Evolutionary conservation across 2,113 vertebrate genomes (phyloP).

Genomic region (Corvus moneduloides): DNA sequence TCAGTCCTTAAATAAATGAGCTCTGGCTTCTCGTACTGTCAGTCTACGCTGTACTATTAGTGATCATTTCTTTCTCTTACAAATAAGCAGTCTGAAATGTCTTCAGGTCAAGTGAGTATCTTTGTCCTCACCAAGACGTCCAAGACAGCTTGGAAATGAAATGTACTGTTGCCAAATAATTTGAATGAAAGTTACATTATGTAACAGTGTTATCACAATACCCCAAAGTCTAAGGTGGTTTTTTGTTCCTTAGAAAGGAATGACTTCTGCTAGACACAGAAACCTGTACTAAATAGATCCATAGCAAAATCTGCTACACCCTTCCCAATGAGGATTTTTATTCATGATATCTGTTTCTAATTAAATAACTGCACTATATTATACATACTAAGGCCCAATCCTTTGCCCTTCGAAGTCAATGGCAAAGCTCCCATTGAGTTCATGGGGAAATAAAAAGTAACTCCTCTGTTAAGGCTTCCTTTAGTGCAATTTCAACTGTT

Average conservation of each 20-base stretch:
- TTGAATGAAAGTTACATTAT: neutral
- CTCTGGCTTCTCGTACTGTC: neutral
- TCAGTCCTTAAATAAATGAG: neutral
- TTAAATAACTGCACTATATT: conserved; percentile 25
- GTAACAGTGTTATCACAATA: neutral
- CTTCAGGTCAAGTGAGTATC: neutral
- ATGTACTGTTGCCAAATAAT: neutral
- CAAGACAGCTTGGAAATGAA: neutral
- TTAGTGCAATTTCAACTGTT: neutral
- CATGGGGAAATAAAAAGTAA: neutral
- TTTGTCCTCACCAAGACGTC: neutral
- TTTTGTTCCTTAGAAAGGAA: neutral
- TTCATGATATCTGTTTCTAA: conserved; percentile 27
- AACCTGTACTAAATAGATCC: neutral
- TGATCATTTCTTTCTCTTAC: neutral
- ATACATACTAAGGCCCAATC: neutral
- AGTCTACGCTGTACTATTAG: neutral
- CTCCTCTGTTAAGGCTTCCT: neutral
- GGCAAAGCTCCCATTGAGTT: conserved; percentile 18
- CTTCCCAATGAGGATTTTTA: neutral
- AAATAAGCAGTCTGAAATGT: neutral
- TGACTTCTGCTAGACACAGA: neutral
- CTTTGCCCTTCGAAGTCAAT: conserved; percentile 4
- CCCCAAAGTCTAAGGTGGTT: neutral
- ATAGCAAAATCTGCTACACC: neutral